Percentiles rank a stretch among this genome's conserved stretches.
Evolutionary conservation across 2,888 invertebrate species (phyloP).

Genomic region (Notodonta dromedarius): DNA sequence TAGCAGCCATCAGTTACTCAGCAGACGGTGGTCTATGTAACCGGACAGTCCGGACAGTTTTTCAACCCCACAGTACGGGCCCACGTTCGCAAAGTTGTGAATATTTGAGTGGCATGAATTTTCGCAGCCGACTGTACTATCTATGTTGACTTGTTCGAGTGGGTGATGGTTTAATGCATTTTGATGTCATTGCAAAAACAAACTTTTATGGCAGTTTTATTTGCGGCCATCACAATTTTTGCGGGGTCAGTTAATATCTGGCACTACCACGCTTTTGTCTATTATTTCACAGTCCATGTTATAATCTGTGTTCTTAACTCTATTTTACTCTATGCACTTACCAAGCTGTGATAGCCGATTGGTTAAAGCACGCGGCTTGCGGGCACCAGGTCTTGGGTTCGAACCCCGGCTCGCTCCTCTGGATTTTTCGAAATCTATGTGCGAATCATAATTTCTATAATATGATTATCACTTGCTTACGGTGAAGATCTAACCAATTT

Average conservation of each 20-base stretch:
- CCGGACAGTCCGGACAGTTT: constrained; percentile 35
- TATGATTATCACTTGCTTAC: no score
- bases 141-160: constrained; percentile 40
- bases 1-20: constrained; percentile 28
- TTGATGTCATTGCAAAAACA: neutral
- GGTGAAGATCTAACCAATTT: no score
- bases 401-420: no score
- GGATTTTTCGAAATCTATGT: no score
- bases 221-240: neutral
- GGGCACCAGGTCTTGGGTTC: no score
- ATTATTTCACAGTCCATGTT: neutral
- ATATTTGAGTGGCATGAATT: constrained; percentile 61
- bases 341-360: no score
- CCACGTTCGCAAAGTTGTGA: constrained; percentile 57
- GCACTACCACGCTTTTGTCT: neutral
- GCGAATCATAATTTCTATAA: no score
- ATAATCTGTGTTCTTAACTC: neutral
- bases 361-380: no score
- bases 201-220: constrained; percentile 3
- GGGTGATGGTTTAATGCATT: constrained; percentile 5
- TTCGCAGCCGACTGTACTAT: constrained; percentile 48
- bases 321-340: no score
- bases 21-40: constrained; percentile 6
- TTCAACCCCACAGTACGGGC: constrained; percentile 32
- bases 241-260: neutral